Conservation (phyloP, 2,888 invertebrate genomes). For the Xestia xanthographa region DNA sequence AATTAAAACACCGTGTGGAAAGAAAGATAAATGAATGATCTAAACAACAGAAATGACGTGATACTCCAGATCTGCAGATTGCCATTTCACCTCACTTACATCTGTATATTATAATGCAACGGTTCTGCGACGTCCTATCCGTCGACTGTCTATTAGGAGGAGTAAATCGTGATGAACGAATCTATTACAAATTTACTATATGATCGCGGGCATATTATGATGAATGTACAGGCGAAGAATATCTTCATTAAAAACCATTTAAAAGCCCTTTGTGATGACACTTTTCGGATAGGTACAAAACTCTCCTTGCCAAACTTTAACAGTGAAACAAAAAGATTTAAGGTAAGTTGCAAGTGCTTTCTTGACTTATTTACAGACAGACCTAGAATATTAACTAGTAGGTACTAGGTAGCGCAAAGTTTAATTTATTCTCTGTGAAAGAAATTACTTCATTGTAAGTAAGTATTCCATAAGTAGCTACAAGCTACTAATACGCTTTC, state of each 20-base stretch:
- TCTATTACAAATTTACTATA: no score
- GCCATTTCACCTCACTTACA: conserved; percentile 4
- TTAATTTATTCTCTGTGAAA: not conserved
- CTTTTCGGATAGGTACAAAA: not conserved
- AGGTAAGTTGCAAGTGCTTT: not conserved
- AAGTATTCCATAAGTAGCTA: not conserved
- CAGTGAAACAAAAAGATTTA: not conserved
- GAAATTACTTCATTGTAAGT: not conserved
- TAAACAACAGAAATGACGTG: conserved; percentile 14
- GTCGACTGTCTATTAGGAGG: not conserved
- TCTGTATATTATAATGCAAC: conserved; percentile 19
- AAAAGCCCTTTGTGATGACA: not conserved
- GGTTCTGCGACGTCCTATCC: conserved; percentile 16
- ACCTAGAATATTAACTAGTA: not conserved
- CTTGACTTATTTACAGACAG: not conserved
- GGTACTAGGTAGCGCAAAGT: not conserved
- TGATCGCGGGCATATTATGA: no score
- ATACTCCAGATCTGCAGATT: conserved; percentile 27
- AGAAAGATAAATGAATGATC: not conserved
- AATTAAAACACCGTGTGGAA: conserved; percentile 8
- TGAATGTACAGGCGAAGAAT: not conserved
- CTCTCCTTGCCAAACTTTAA: conserved; percentile 4
- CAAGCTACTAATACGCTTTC: not conserved
- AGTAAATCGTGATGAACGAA: conserved; percentile 21
- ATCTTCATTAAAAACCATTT: not conserved